Base-by-base conservation (phyloP, 2,797 vertebrate species). In the Tauraco hartlaubi region DNA sequence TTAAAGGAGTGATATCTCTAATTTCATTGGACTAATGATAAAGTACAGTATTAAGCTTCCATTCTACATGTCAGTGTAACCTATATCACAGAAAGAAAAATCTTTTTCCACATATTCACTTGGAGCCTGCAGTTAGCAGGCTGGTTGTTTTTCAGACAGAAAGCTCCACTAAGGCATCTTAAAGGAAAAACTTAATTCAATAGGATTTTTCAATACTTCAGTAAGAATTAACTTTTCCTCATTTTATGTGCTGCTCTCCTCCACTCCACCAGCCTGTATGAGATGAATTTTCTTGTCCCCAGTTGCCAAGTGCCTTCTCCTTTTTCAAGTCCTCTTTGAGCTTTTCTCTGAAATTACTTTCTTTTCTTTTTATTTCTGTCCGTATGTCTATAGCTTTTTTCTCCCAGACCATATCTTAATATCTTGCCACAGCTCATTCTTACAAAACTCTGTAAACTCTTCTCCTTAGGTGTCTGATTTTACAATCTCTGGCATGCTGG, bases 1-100 rank as follows among this genome's bases (percentile, higher is more conserved):
- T 82, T 93, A 89, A 93, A 89, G 49, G 33, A 94, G 44, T 39
- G 78, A 71, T 94, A 93, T 74, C 64, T 88, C 33, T 89, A 87
- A 94, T 95, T 96, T 92, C 80, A 82, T 51, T 91, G 72, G 74
- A 67, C 71, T 93, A 87, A 93, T 83, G 92, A 95, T 83, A 67
- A 89, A 93, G 78, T 79, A 83, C 31, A 80, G 54, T 69, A 92
- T 95, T 93, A 92, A 95, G 62, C 48, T 56, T 82, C 69, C 74
- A 74, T 92, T 94, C 88, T 85, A 83, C 43, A 25, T 68, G 74
- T 85, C 89, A 89, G 58, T 18, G 52, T 79, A 93, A 87, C 54
- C 52, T 91, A 17, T 67, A 90, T 44, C 41, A 83, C 33, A 64
- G 51, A 85, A 84, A 76, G 78, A 94, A 96, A 93, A 90, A 93